phyloP scores from a whole-genome alignment of 2,113 vertebrate genomes.

The Catharus minimus region DNA sequence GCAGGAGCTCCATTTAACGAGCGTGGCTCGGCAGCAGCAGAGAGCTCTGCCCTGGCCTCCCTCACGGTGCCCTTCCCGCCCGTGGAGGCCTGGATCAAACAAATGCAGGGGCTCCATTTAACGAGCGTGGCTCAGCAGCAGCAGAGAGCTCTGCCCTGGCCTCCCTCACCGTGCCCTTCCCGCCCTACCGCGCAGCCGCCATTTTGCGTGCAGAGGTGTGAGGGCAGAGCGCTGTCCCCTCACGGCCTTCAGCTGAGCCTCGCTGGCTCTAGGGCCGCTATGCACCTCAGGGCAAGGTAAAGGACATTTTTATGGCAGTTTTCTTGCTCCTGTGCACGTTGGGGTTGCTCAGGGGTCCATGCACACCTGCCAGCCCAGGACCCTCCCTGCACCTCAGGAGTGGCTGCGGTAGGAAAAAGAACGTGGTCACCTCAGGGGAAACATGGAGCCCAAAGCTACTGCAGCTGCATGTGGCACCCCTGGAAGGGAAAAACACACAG shows the following conservation, averaged over 20 bases:
- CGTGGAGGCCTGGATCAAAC: background rate
- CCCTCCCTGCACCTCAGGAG: background rate
- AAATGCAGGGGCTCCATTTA: background rate
- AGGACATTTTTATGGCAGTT: background rate
- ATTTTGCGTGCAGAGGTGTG: background rate
- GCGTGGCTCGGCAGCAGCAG: background rate
- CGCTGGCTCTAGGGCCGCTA: background rate
- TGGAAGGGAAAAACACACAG: background rate
- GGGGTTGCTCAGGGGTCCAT: background rate
- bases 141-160: background rate
- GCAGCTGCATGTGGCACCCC: background rate
- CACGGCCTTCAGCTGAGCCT: background rate
- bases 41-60: background rate
- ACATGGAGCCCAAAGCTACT: background rate
- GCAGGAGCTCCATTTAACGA: background rate
- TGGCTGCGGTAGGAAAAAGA: background rate
- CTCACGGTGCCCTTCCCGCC: accelerated
- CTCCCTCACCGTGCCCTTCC: background rate
- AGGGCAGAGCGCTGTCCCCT: background rate
- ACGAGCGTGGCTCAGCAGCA: background rate
- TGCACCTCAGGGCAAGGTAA: background rate
- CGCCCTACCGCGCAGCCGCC: background rate
- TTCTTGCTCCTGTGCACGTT: accelerated
- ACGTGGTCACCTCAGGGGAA: background rate
- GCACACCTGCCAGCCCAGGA: background rate